A percentile compares a stretch with the other conserved stretches of the same genome.
These are phyloP conservation scores for Halichoerus grypus DNA, from an alignment of 2,113 vertebrate species.

Conservation along the genomic window DNA sequence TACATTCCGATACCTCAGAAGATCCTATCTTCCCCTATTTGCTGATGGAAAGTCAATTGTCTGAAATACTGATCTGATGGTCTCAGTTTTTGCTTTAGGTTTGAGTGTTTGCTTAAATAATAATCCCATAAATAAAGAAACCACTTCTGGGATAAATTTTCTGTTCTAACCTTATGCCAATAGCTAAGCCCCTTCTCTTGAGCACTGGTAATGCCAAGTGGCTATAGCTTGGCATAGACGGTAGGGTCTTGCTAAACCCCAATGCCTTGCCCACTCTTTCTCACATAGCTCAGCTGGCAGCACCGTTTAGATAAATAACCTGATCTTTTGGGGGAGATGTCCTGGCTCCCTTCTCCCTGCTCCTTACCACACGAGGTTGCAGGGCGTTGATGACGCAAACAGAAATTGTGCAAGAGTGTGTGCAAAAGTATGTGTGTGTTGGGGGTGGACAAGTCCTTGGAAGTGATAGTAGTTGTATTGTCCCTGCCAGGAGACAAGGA, in stretches of 20 bases:
- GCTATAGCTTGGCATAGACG: neutral
- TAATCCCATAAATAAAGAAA: neutral
- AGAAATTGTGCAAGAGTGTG: neutral
- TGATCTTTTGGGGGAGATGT: neutral
- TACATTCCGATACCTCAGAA: conserved; percentile 44
- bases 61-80: conserved; percentile 50
- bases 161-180: neutral
- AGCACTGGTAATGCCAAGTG: neutral
- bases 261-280: neutral
- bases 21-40: neutral
- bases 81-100: conserved; percentile 31
- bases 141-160: neutral
- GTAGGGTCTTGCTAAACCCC: neutral
- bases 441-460: neutral
- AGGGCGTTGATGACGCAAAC: conserved; percentile 9
- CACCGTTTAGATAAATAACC: neutral
- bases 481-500: conserved; percentile 81
- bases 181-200: conserved; percentile 17
- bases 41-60: conserved; percentile 30
- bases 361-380: neutral
- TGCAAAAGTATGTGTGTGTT: neutral
- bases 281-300: neutral
- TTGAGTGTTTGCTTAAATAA: conserved; percentile 38
- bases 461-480: conserved; percentile 31
- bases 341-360: neutral